Percentiles rank a stretch among this genome's conserved stretches.
Evolutionary conservation across 2,797 vertebrate genomes (phyloP).

Genomic region (Hippopotamyrus pictus): DNA sequence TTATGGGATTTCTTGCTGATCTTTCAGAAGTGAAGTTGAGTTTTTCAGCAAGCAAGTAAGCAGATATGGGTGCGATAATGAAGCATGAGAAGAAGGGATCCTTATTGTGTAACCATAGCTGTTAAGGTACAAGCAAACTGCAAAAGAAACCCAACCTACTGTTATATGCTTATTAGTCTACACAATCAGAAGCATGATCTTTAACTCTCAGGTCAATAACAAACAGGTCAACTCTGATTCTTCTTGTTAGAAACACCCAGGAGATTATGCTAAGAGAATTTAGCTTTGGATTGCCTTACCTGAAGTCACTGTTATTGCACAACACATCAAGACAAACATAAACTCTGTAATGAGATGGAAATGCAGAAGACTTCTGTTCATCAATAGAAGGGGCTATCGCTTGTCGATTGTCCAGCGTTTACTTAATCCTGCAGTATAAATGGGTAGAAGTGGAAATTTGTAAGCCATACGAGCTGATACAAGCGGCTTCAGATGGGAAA

Average conservation of each 20-base stretch:
- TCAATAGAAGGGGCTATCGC: not conserved
- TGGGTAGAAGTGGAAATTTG: not conserved
- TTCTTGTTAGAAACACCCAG: not conserved
- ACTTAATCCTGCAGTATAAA: not conserved
- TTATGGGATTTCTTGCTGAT: not conserved
- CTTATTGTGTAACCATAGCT: not conserved
- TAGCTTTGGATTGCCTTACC: not conserved
- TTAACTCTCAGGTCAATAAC: not conserved
- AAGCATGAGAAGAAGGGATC: not conserved
- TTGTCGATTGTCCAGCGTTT: not conserved
- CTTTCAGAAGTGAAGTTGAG: not conserved
- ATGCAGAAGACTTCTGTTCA: not conserved
- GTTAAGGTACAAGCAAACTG: not conserved
- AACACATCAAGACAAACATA: not conserved
- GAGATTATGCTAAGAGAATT: not conserved
- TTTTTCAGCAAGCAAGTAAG: not conserved
- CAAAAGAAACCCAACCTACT: not conserved
- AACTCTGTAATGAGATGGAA: not conserved
- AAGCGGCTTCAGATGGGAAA: not conserved
- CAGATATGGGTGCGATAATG: not conserved
- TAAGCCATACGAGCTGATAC: not conserved
- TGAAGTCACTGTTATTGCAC: not conserved
- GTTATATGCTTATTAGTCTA: not conserved
- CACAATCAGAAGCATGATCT: not conserved
- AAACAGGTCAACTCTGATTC: not conserved